These are phyloP conservation scores for Kryptopterus vitreolus DNA, from an alignment of 2,797 vertebrate species.

Conservation along the genomic window DNA sequence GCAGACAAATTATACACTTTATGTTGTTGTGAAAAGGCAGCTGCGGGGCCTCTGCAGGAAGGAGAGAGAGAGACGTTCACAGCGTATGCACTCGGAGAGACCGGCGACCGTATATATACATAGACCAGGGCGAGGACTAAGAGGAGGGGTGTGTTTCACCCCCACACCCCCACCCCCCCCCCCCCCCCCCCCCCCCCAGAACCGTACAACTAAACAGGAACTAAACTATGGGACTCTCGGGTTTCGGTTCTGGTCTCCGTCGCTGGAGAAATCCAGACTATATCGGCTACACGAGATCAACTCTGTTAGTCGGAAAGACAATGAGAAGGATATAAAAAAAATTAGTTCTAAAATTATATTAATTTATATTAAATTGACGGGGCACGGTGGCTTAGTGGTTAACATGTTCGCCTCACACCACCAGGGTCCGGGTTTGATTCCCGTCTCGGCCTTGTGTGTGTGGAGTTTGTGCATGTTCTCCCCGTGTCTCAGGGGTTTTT, in stretches of 20 bases:
- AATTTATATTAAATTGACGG: no score
- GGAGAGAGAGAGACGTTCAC: conserved; percentile 31
- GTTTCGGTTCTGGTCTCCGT: conserved; percentile 5
- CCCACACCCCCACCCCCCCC: no score
- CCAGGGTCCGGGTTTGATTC: no score
- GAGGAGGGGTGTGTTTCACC: no score
- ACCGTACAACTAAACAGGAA: neutral
- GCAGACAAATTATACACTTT: conserved; percentile 66
- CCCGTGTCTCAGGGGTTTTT: no score
- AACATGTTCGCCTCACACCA: no score
- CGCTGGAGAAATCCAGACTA: neutral
- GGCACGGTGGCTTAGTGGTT: no score
- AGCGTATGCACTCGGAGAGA: conserved; percentile 23
- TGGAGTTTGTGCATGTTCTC: no score
- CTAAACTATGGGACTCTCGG: neutral
- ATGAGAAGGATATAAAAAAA: no score
- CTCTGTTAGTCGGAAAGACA: neutral
- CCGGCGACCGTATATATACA: neutral
- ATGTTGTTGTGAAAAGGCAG: conserved; percentile 55
- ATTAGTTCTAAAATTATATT: no score
- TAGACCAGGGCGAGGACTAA: neutral
- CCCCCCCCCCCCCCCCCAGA: no score
- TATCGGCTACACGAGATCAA: neutral
- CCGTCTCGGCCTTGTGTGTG: no score
- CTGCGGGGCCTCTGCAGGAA: conserved; percentile 46